A percentile compares a stretch with the other conserved stretches of the same genome.
Conservation (phyloP, 2,797 vertebrate species). For the Spheniscus humboldti region DNA sequence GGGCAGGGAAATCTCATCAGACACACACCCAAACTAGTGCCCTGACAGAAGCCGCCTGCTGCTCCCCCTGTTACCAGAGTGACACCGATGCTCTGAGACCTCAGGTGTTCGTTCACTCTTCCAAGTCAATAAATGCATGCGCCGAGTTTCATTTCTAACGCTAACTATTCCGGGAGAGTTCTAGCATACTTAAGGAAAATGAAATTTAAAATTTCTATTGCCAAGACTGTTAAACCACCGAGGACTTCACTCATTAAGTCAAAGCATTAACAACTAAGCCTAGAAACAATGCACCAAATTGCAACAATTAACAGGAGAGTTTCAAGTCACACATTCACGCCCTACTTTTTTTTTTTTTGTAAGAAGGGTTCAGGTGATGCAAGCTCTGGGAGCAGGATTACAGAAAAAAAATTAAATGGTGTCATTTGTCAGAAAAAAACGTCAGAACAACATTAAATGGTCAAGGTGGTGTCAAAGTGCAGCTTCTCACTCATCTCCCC, state of each 20-base stretch:
- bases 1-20: neutral
- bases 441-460: neutral
- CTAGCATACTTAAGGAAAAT: neutral
- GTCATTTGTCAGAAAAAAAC: neutral
- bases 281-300: conserved; percentile 40
- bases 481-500: neutral
- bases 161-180: neutral
- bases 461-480: neutral
- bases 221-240: conserved; percentile 36
- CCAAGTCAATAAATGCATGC: neutral
- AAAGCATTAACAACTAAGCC: neutral
- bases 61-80: neutral
- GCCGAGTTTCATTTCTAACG: neutral
- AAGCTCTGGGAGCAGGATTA: conserved; percentile 4
- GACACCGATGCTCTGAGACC: neutral
- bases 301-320: conserved; percentile 32
- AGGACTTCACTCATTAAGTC: conserved; percentile 38
- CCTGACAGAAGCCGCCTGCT: neutral
- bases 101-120: neutral
- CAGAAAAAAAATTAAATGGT: neutral
- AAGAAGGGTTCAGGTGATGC: neutral
- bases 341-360: neutral
- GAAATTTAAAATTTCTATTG: neutral
- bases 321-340: neutral
- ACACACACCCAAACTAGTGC: neutral